phyloP scores from a whole-genome alignment of 2,113 vertebrate genomes.

The Tylochromis polylepis region DNA sequence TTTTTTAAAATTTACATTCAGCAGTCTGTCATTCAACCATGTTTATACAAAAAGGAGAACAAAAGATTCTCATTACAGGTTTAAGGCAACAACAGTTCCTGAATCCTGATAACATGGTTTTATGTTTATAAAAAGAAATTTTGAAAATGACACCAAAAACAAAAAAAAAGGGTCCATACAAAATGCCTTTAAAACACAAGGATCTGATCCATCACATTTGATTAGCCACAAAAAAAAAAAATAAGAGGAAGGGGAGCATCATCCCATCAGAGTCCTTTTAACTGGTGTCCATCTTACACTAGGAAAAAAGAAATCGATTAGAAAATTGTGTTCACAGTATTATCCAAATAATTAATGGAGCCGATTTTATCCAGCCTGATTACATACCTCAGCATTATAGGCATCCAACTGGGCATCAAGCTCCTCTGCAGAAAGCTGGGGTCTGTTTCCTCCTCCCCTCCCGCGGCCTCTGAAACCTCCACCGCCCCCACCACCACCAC shows the following conservation, averaged over 20 bases:
- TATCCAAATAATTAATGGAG: background rate
- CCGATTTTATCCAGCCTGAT: background rate
- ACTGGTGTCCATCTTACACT: conserved; percentile 90
- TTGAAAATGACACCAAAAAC: conserved; percentile 52
- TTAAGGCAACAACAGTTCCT: conserved; percentile 21
- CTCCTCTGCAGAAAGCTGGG: conserved; percentile 93
- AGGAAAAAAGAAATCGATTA: background rate
- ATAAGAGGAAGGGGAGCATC: background rate
- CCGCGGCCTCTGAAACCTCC: conserved; percentile 81
- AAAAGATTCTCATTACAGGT: conserved; percentile 3
- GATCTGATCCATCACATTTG: background rate
- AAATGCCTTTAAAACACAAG: conserved; percentile 68
- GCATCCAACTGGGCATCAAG: conserved; percentile 97
- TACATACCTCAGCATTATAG: conserved; percentile 88
- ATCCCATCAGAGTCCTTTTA: conserved; percentile 57
- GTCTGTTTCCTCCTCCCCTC: conserved; percentile 75
- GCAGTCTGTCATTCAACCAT: background rate
- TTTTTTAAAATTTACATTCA: background rate
- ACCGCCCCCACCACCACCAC: background rate
- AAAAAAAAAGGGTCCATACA: conserved; percentile 5
- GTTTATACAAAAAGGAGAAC: background rate
- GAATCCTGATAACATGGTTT: conserved; percentile 25
- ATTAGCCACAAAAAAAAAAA: background rate
- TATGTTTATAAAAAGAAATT: conserved; percentile 28
- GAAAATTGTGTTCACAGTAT: background rate